These are phyloP conservation scores for Tolmerus cingulatus DNA, from an alignment of 2,888 invertebrate genomes.

Conservation along the genomic window DNA sequence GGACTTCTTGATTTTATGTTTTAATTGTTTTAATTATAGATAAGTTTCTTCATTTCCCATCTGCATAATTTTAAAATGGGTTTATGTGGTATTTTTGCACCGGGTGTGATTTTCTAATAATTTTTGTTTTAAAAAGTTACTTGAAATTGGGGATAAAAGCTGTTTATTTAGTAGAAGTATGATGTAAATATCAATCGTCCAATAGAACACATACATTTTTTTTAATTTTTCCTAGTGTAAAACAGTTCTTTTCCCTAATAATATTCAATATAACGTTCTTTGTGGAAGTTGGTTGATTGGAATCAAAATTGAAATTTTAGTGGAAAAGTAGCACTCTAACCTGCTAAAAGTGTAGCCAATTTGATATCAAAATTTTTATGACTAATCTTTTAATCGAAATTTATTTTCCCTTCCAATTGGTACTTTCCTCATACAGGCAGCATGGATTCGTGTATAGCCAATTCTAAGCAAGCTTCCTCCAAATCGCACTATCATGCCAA, in stretches of 20 bases:
- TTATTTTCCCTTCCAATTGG: background rate
- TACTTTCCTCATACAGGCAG: slow-evolving; percentile 54
- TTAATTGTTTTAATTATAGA: background rate
- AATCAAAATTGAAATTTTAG: background rate
- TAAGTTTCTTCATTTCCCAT: background rate
- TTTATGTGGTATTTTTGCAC: background rate
- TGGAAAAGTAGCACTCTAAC: background rate
- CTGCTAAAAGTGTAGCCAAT: background rate
- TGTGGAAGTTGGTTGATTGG: slow-evolving; percentile 2
- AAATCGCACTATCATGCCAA: background rate
- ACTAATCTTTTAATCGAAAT: background rate
- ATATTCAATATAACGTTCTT: background rate
- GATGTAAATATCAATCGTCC: no score
- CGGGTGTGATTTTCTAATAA: background rate
- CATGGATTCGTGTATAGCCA: slow-evolving; percentile 60
- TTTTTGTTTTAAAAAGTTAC: background rate
- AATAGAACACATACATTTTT: no score
- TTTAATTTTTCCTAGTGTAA: background rate
- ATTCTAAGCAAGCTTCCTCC: slow-evolving; percentile 51
- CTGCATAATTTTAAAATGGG: background rate
- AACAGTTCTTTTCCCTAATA: background rate
- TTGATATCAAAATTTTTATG: slow-evolving; percentile 6
- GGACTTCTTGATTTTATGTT: background rate
- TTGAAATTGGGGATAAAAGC: background rate
- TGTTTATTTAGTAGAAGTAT: background rate